phyloP scores from a whole-genome alignment of 2,888 invertebrate genomes.

The Oasisia sp. region DNA sequence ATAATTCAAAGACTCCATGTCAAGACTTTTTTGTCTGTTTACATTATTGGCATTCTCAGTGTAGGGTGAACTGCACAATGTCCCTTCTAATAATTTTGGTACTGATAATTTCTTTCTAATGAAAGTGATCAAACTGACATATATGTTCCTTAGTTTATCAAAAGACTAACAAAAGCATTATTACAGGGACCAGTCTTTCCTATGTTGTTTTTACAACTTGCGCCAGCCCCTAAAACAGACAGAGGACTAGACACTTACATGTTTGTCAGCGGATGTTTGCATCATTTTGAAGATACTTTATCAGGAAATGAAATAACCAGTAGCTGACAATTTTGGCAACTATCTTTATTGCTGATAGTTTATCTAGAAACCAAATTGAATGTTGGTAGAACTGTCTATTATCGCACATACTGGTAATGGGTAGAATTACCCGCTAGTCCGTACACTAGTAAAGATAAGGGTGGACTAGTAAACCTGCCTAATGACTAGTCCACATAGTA shows the following conservation, averaged over 20 bases:
- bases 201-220: not conserved
- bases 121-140: not conserved
- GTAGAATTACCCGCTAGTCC: no score
- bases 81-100: not conserved
- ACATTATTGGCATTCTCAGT: not conserved
- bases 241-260: not conserved
- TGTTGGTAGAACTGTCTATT: no score
- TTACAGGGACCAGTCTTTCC: not conserved
- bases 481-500: no score
- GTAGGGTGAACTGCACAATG: not conserved
- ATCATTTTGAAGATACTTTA: not conserved
- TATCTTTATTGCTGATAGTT: not conserved
- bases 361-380: not conserved
- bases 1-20: no score
- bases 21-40: no score
- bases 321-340: not conserved
- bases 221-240: not conserved
- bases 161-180: not conserved
- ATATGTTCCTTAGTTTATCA: not conserved
- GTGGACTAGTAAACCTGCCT: no score
- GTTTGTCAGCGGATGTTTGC: not conserved
- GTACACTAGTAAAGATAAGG: no score
- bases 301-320: not conserved
- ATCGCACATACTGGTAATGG: not conserved
- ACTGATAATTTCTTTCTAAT: not conserved